These are phyloP conservation scores for Helicolenus hilgendorfi DNA, from an alignment of 2,797 vertebrate genomes.

Conservation along the genomic window DNA sequence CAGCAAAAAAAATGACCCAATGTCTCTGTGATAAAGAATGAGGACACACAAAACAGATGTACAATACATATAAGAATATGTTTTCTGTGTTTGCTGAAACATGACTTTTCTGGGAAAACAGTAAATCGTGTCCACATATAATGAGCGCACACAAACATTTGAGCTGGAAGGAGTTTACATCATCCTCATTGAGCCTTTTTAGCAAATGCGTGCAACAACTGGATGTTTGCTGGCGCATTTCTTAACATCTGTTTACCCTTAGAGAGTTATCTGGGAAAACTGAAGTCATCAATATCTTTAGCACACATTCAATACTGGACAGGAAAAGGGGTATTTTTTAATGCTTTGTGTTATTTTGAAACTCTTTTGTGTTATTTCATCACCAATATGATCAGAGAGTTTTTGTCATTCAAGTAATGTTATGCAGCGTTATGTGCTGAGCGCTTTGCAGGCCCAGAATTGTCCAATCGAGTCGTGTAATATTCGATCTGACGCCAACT, in stretches of 20 bases:
- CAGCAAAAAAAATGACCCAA: neutral
- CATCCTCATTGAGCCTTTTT: neutral
- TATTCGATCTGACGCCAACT: conserved; percentile 33
- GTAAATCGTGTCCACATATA: neutral
- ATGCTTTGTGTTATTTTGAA: neutral
- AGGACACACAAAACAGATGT: neutral
- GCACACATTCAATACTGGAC: neutral
- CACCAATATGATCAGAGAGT: neutral
- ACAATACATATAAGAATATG: neutral
- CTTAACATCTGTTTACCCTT: conserved; percentile 24
- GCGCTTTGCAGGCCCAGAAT: conserved; percentile 7
- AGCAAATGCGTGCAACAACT: neutral
- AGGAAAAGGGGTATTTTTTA: neutral
- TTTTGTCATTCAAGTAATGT: neutral
- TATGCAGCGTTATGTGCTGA: neutral
- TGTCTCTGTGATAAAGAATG: neutral
- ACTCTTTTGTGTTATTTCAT: neutral
- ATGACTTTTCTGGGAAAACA: neutral
- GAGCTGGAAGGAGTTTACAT: neutral
- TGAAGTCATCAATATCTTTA: conserved; percentile 16
- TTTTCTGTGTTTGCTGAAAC: neutral
- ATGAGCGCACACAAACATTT: neutral
- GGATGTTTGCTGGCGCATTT: conserved; percentile 2
- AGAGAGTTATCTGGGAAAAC: conserved; percentile 23
- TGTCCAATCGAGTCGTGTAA: conserved; percentile 22